Evolutionary conservation across 1,140 invertebrate genomes (phyloP), one percentile per base, ranked within the genome.

Genomic region (Oreohelix idahoensis): DNA sequence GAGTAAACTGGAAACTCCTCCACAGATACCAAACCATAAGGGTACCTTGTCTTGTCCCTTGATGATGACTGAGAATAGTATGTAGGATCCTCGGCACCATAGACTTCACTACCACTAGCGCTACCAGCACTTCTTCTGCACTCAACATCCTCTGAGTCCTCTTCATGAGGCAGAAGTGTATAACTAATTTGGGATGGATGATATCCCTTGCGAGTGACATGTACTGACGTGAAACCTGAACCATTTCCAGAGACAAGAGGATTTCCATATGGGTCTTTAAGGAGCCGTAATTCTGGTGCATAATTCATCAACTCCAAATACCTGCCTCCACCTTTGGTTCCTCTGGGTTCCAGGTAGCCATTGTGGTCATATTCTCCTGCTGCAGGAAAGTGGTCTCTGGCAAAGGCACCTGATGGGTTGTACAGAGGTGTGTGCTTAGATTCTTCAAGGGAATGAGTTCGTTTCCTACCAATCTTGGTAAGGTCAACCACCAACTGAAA

Each of bases 301-400:
- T 84, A 82, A 71, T 85, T 87, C 11, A 85, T 69, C 2, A 87
- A 82, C 70, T 87, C 79, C 15, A 87, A 49, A 49, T 87, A 87
- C 23, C 83, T 70, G 0, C 63, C 71, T 10, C 70, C 70, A 29
- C 73, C 74, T 38, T 84, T 85, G 15, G 74, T 53, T 58, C 80
- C 80, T 5, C 84, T 78, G 32, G 86, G 86, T 36, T 87, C 79
- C 32, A 87, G 74, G 49, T 87, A 87, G 4, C 86, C 86, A 78
- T 85, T 70, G 42, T 78, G 73, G 74, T 87, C 86, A 58, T 84
- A 84, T 35, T 85, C 83, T n/a, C 71, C 26, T n/a, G 76, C 84
- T 45, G 84, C 63, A 20, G 81, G 83, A 69, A 83, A 84, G 2
- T 84, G 45, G 51, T 49, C 39, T 75, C 77, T 76, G 45, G 78